Evolutionary conservation across 2,888 invertebrate genomes (phyloP).

Genomic region (Uropetala carovei): DNA sequence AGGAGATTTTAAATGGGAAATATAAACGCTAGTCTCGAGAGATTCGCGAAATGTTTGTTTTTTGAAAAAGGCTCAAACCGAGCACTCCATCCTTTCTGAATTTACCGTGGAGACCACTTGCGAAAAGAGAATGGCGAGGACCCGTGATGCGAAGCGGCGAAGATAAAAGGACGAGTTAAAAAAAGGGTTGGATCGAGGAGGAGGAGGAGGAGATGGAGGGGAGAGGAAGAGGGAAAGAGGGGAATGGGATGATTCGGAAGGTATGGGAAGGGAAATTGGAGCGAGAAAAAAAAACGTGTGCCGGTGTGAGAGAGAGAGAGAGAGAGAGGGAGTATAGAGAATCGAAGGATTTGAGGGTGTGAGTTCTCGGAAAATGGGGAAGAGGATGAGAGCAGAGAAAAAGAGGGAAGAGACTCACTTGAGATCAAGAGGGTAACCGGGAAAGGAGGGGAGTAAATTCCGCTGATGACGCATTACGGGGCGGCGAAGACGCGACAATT

Average conservation of each 20-base stretch:
- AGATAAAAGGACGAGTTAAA: too few relatives aligned
- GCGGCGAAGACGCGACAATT: constrained; percentile 41
- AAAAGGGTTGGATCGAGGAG: too few relatives aligned
- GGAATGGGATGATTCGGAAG: background rate
- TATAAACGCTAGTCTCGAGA: too few relatives aligned
- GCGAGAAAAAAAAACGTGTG: background rate
- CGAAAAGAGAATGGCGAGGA: too few relatives aligned
- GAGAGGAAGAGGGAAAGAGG: too few relatives aligned
- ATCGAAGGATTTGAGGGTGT: background rate
- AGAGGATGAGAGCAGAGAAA: background rate
- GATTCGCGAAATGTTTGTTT: too few relatives aligned
- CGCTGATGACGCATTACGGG: constrained; percentile 55
- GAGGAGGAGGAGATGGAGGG: too few relatives aligned
- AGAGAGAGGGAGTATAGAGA: background rate
- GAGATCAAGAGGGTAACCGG: background rate
- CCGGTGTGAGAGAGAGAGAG: background rate
- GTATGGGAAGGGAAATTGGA: background rate
- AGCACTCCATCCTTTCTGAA: too few relatives aligned
- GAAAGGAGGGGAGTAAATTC: background rate
- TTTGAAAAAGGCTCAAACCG: too few relatives aligned
- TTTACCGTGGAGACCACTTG: too few relatives aligned
- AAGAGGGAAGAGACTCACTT: background rate
- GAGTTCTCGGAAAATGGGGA: background rate
- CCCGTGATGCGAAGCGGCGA: too few relatives aligned
- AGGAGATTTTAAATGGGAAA: too few relatives aligned